Conservation (phyloP, 1,140 invertebrate species). For the Atta colombica region DNA sequence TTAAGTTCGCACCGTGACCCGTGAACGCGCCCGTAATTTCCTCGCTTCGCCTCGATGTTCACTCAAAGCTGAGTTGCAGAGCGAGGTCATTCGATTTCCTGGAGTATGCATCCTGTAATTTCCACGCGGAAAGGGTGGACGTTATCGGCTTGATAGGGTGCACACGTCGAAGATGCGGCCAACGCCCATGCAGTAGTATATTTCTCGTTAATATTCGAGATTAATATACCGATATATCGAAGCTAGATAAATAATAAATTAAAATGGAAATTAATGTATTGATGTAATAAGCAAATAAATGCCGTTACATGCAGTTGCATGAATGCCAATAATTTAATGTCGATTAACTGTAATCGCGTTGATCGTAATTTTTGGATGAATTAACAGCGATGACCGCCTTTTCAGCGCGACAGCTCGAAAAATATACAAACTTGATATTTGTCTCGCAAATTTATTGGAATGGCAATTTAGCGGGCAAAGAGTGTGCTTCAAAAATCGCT, state of each 20-base stretch:
- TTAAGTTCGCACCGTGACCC: slow-evolving; percentile 58
- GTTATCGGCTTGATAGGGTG: slow-evolving; percentile 54
- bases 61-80: slow-evolving; percentile 42
- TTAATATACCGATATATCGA: slow-evolving; percentile 28
- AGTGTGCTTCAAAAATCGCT: slow-evolving; percentile 26
- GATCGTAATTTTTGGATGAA: slow-evolving; percentile 60
- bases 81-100: slow-evolving; percentile 63
- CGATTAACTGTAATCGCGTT: slow-evolving; percentile 54
- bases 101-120: slow-evolving; percentile 59
- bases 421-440: slow-evolving; percentile 59
- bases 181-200: slow-evolving; percentile 20
- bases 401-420: slow-evolving; percentile 40
- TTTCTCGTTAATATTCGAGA: slow-evolving; percentile 52
- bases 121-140: slow-evolving; percentile 58
- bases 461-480: not conserved
- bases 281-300: slow-evolving; percentile 56
- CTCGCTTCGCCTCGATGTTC: slow-evolving; percentile 36
- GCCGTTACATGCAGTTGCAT: slow-evolving; percentile 37
- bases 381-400: slow-evolving; percentile 53
- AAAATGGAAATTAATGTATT: slow-evolving; percentile 58
- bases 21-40: slow-evolving; percentile 60
- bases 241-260: slow-evolving; percentile 54
- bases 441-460: slow-evolving; percentile 42
- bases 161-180: slow-evolving; percentile 48
- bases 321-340: slow-evolving; percentile 57